Base-by-base conservation (phyloP, 2,113 vertebrate genomes). In the Arothron firmamentum region DNA sequence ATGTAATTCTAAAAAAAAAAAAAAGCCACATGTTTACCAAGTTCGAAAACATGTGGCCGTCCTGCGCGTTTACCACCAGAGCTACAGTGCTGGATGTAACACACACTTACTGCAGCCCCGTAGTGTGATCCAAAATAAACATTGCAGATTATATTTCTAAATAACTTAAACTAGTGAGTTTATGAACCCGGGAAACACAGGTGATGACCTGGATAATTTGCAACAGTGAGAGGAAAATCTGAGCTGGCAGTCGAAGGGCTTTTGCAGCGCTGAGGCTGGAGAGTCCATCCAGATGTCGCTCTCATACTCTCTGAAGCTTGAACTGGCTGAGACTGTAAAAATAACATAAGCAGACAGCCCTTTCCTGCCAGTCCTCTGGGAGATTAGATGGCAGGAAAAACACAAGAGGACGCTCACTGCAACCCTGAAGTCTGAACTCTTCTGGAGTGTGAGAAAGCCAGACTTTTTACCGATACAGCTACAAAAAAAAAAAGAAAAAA, bases 261-360 rank as follows among this genome's bases (percentile, higher is more conserved):
- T 49, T 57, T 61, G 58, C 18, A 67, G 72, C 59, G 62, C 56
- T 41, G 67, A 69, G 70, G 59, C 52, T 60, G 54, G 62, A 79
- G 71, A 67, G 75, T 67, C 73, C 60, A 75, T 77, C 83, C 80
- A 88, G 79, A 85, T 87, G 85, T 80, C 72, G 49, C 56, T 57
- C 74, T 90, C 81, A 81, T 68, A 75, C 86, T 88, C 86, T 81
- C 84, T 74, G 65, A 19, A 53, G 66, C 74, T 80, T 51, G 16
- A 75, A 70, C 63, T 50, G 74, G 62, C 74, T 67, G 61, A 59
- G 47, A 53, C 72, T 70, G 71, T 79, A 75, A 77, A 81, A 72
- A 72, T 61, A 82, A 80, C 68, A 66, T 51, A n/a, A 71, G 71
- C 67, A 66, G 65, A 72, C 49, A 21, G 64, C 67, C 63, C 48